Conservation (phyloP, 2,113 vertebrate genomes). For the Lophius piscatorius region DNA sequence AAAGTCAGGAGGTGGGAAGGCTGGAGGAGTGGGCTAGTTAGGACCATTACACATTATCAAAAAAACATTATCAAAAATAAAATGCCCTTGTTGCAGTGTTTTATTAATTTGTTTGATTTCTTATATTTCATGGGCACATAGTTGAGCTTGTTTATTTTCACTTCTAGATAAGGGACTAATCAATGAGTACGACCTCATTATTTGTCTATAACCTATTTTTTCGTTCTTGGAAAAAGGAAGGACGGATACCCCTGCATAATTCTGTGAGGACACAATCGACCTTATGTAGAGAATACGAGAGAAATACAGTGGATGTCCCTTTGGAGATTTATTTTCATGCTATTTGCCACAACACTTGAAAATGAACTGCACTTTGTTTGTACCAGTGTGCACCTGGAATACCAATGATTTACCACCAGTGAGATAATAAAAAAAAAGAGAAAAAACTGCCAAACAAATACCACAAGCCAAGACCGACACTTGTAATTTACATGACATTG, state of each 20-base stretch:
- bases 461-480: not conserved
- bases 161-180: slow-evolving; percentile 42
- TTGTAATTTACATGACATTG: slow-evolving; percentile 14
- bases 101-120: slow-evolving; percentile 22
- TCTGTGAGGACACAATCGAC: slow-evolving; percentile 9
- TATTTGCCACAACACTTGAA: slow-evolving; percentile 18
- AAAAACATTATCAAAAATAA: not conserved
- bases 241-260: slow-evolving; percentile 26
- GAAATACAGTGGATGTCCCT: not conserved
- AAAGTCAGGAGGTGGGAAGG: not conserved
- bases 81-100: slow-evolving; percentile 2
- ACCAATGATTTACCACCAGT: not conserved
- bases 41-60: not conserved
- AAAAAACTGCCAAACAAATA: slow-evolving; percentile 7
- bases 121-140: not conserved
- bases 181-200: slow-evolving; percentile 45
- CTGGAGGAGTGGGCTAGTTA: not conserved
- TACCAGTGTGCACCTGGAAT: not conserved
- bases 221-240: slow-evolving; percentile 4
- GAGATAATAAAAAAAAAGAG: not conserved
- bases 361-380: slow-evolving; percentile 17
- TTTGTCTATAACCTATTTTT: slow-evolving; percentile 35
- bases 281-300: slow-evolving; percentile 7
- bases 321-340: not conserved
- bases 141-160: slow-evolving; percentile 34